Evolutionary conservation across 1,140 invertebrate genomes (phyloP).

Genomic region (Scaptodrosophila lebanonensis): DNA sequence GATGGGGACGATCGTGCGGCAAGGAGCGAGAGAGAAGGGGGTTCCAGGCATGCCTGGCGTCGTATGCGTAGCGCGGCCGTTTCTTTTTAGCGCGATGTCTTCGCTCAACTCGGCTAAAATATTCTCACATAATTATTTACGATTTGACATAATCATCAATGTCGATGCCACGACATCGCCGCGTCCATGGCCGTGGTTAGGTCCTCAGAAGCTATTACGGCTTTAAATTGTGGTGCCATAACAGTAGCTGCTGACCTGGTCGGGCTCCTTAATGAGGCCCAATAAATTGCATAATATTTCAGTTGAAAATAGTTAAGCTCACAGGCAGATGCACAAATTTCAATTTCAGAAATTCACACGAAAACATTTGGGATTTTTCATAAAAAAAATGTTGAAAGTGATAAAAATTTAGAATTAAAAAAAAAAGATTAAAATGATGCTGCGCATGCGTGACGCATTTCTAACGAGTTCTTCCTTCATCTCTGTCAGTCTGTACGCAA

Average conservation of each 20-base stretch:
- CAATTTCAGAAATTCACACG: conserved; percentile 30
- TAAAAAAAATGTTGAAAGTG: conserved; percentile 33
- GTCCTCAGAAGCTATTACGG: background rate
- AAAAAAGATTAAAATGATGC: conserved; percentile 54
- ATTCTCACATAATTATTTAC: conserved; percentile 77
- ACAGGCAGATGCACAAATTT: conserved; percentile 17
- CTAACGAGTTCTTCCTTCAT: conserved; percentile 55
- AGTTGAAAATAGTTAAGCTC: too few species aligned
- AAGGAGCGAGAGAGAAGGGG: too few species aligned
- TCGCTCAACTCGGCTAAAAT: conserved; percentile 46
- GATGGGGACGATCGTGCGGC: too few species aligned
- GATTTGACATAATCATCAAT: conserved; percentile 74
- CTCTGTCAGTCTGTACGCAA: conserved; percentile 14
- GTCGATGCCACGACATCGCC: conserved; percentile 6
- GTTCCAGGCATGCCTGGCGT: background rate
- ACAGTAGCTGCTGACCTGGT: background rate
- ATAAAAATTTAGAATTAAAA: conserved; percentile 37
- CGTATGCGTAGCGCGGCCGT: background rate
- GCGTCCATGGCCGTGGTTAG: conserved; percentile 13
- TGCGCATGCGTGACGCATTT: conserved; percentile 65
- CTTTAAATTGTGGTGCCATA: conserved; percentile 23
- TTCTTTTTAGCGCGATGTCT: conserved; percentile 4
- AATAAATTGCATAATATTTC: conserved; percentile 33
- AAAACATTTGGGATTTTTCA: conserved; percentile 36
- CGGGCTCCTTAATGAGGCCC: conserved; percentile 47